Conservation (phyloP, 2,888 invertebrate genomes). For the Caenorhabditis panamensis region DNA sequence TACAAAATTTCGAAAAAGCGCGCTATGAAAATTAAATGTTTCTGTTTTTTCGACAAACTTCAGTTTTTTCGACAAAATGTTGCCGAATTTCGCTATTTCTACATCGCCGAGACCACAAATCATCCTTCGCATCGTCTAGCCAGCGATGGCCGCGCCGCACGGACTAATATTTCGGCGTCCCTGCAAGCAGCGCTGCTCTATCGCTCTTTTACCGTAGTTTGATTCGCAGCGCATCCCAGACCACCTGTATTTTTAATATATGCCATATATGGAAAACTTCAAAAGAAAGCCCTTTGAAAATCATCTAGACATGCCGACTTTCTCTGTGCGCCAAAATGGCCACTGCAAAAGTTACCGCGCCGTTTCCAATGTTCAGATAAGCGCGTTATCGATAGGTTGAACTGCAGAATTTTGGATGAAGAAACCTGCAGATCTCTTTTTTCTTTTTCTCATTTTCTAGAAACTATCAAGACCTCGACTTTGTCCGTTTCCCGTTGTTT, state of each 20-base stretch:
- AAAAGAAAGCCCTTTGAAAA: neutral
- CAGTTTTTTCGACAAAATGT: neutral
- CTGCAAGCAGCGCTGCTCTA: conserved; percentile 29
- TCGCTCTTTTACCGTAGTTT: conserved; percentile 44
- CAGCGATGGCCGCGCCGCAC: conserved; percentile 14
- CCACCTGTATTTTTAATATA: conserved; percentile 37
- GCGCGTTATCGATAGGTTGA: conserved; percentile 22
- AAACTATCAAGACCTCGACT: neutral
- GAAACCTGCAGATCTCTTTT: neutral
- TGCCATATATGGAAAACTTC: conserved; percentile 17
- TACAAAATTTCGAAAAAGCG: neutral
- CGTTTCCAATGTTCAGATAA: conserved; percentile 1
- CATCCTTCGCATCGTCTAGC: neutral
- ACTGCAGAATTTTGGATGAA: neutral
- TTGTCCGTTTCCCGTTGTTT: neutral
- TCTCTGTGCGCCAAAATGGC: neutral
- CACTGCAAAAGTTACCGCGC: neutral
- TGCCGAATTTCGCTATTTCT: neutral
- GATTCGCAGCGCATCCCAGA: conserved; percentile 45
- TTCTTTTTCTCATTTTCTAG: neutral
- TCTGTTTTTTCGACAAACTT: neutral
- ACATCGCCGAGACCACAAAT: neutral
- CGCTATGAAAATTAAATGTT: neutral
- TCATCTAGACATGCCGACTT: neutral
- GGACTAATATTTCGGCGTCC: conserved; percentile 28